These are phyloP conservation scores for Lobophora halterata DNA, from an alignment of 2,888 invertebrate species.

Conservation along the genomic window DNA sequence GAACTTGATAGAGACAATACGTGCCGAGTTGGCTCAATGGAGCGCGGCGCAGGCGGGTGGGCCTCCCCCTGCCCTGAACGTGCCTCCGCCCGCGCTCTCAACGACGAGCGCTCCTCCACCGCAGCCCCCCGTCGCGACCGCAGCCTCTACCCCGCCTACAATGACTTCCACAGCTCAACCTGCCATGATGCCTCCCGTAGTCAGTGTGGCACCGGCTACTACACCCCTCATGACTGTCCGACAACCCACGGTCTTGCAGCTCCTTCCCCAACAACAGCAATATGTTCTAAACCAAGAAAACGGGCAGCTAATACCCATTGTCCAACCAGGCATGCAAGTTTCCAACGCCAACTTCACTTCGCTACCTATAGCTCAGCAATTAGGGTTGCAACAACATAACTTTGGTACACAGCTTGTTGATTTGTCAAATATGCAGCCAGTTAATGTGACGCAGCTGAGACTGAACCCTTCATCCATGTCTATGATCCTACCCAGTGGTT, in stretches of 20 bases:
- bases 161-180: slow-evolving; percentile 56
- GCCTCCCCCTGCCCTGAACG: slow-evolving; percentile 62
- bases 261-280: slow-evolving; percentile 66
- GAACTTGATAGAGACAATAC: slow-evolving; percentile 90
- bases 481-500: slow-evolving; percentile 69
- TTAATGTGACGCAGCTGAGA: slow-evolving; percentile 69
- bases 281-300: slow-evolving; percentile 74
- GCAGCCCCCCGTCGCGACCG: slow-evolving; percentile 56
- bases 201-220: slow-evolving; percentile 63
- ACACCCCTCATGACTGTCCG: slow-evolving; percentile 73
- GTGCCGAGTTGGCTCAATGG: slow-evolving; percentile 77
- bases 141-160: slow-evolving; percentile 56
- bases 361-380: slow-evolving; percentile 59
- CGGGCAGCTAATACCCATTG: slow-evolving; percentile 74
- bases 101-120: slow-evolving; percentile 60
- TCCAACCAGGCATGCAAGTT: slow-evolving; percentile 70
- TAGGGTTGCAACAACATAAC: slow-evolving; percentile 66
- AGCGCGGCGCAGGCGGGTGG: slow-evolving; percentile 59
- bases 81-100: slow-evolving; percentile 63
- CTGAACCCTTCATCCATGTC: slow-evolving; percentile 74
- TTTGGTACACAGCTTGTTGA: slow-evolving; percentile 72
- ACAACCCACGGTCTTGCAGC: slow-evolving; percentile 68
- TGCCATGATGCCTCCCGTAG: slow-evolving; percentile 61
- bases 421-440: slow-evolving; percentile 70
- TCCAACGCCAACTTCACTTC: slow-evolving; percentile 70